phyloP scores from a whole-genome alignment of 2,888 invertebrate genomes.

The Mythimna pallens region DNA sequence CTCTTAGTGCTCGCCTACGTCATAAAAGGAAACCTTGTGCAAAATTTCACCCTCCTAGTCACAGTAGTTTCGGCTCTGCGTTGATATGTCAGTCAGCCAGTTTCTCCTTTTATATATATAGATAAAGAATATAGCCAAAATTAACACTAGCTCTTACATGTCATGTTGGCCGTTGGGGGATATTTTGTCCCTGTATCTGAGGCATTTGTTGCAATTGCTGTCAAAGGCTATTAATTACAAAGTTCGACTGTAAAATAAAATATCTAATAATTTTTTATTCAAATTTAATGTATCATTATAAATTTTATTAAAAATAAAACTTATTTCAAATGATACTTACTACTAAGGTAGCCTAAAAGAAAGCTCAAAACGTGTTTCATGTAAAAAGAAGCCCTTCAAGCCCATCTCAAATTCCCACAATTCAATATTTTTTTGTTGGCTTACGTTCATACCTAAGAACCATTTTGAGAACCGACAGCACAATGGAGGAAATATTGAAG shows the following conservation, averaged over 20 bases:
- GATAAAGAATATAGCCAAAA: too few relatives aligned
- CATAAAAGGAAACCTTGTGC: too few relatives aligned
- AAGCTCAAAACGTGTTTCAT: neutral
- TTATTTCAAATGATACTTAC: neutral
- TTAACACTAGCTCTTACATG: too few relatives aligned
- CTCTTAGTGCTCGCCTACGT: too few relatives aligned
- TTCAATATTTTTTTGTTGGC: neutral
- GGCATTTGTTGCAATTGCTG: neutral
- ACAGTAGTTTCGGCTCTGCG: too few relatives aligned
- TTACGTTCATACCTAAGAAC: neutral
- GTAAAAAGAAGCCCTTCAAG: neutral
- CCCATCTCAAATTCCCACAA: neutral
- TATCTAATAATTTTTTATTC: neutral
- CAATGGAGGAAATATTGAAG: neutral
- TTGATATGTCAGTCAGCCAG: too few relatives aligned
- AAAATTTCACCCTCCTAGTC: too few relatives aligned
- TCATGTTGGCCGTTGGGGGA: too few relatives aligned
- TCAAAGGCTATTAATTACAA: neutral
- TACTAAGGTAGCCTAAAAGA: neutral
- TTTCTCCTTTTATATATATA: too few relatives aligned
- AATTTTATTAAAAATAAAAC: constrained; percentile 3
- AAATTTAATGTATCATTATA: neutral
- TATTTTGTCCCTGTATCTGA: too few relatives aligned
- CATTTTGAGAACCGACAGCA: neutral
- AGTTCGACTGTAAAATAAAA: neutral